phyloP scores from a whole-genome alignment of 2,113 vertebrate genomes.

The Telmatochromis sp. region DNA sequence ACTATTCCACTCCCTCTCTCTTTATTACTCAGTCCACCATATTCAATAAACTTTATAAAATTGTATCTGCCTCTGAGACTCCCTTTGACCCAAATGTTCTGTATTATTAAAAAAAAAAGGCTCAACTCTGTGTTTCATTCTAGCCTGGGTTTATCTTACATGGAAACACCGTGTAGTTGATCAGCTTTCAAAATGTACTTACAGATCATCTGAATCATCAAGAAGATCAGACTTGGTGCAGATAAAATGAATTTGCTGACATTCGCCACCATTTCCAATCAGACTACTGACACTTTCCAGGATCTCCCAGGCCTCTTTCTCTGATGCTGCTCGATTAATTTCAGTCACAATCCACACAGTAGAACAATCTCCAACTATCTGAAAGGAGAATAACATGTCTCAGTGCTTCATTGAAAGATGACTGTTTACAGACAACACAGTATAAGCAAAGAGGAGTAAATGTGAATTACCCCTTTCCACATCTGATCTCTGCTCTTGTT shows the following conservation, averaged over 20 bases:
- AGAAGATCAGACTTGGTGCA: not conserved
- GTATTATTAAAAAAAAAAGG: not conserved
- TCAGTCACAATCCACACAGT: not conserved
- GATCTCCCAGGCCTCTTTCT: not conserved
- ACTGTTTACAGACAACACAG: not conserved
- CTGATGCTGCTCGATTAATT: not conserved
- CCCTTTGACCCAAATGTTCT: not conserved
- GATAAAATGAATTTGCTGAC: not conserved
- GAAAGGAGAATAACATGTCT: fast-evolving
- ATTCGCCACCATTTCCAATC: not conserved
- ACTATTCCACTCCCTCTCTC: not conserved
- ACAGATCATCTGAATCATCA: not conserved
- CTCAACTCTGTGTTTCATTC: not conserved
- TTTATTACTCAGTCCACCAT: not conserved
- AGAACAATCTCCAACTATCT: not conserved
- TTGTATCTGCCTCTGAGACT: not conserved
- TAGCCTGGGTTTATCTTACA: fast-evolving
- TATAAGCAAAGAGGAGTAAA: fast-evolving
- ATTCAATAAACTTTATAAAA: not conserved
- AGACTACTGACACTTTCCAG: not conserved
- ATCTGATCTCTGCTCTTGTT: not conserved
- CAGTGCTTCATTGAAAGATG: fast-evolving
- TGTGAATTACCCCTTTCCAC: not conserved
- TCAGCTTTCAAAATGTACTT: fast-evolving
- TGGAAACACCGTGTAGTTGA: fast-evolving